Percentiles rank a stretch among this genome's conserved stretches.
These are phyloP conservation scores for Tetrax tetrax DNA, from an alignment of 2,113 vertebrate genomes.

Conservation along the genomic window DNA sequence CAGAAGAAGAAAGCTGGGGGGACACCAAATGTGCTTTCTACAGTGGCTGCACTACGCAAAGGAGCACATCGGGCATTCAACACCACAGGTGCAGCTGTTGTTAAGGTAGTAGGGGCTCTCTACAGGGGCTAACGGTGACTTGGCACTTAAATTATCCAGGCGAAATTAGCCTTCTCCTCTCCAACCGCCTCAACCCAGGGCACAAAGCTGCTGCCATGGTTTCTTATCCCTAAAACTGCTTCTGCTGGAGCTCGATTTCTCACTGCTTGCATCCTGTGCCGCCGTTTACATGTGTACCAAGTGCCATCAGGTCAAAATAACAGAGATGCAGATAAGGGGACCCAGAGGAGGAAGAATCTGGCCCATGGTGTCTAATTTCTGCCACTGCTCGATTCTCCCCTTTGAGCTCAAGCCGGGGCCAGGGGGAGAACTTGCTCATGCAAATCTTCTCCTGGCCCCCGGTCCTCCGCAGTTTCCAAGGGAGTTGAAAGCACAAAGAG, in stretches of 20 bases:
- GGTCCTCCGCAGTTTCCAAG: constrained; percentile 27
- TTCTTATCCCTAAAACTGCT: neutral
- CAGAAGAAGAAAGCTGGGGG: neutral
- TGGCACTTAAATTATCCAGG: neutral
- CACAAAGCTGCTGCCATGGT: neutral
- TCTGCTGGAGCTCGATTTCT: neutral
- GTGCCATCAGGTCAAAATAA: neutral
- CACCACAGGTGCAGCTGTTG: neutral
- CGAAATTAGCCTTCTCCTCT: neutral
- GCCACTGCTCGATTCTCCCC: neutral
- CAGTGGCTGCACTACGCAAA: neutral
- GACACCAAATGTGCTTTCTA: neutral
- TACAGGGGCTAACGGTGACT: neutral
- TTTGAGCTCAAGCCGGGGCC: neutral
- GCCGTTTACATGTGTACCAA: neutral
- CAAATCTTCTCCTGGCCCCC: constrained; percentile 35
- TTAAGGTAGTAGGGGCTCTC: neutral
- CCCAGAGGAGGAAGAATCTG: neutral
- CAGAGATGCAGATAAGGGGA: neutral
- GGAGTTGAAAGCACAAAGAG: constrained; percentile 51
- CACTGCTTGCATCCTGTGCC: neutral
- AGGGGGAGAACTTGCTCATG: constrained; percentile 12
- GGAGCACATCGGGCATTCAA: rapidly evolving
- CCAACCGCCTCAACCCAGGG: neutral
- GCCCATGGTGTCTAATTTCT: neutral